Base-by-base conservation (phyloP, 2,888 invertebrate genomes). In the Rugalucina vietnamica region DNA sequence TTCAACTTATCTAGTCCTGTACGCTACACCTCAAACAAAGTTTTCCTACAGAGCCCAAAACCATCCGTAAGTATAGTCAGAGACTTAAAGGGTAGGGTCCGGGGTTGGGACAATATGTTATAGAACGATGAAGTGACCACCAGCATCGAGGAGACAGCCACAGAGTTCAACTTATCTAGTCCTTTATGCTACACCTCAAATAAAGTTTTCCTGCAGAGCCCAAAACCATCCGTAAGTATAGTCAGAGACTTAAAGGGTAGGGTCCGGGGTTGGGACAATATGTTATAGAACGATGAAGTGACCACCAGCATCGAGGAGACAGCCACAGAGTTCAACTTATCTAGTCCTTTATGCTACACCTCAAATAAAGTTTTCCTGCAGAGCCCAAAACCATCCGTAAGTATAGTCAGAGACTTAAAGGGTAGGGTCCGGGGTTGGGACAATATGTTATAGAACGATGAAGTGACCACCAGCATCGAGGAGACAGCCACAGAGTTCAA, bases 1-100 rank as follows among this genome's bases (percentile, higher is more conserved):
- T 90, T 89, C 85, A 84, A 88, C 43, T 75, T 90, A 54, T 88
- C 90, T 29, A 90, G 90, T 81, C 90, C 90, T 36, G 69, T 85
- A 3, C 76, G 87, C 73, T 81, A 79, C 18, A 80, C 70, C 57
- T 1, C 32, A 1, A 70, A 75, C 14, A 84, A 74, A 72, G 81
- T 84, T 8, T 81, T 83, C 37, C 37, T 88, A 18, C 85, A 85
- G 18, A 88, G 88, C 73, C 88, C 88, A 21, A 79, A 73, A 57
- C 34, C 71, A 27, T 74, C 37, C 34, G 84, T 84, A 80, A 60
- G 79, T 60, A 24, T 18, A n/a, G 54, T 54, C n/a, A n/a, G n/a
- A n/a, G n/a, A n/a, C n/a, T n/a, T n/a, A n/a, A n/a, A n/a, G n/a
- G n/a, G n/a, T n/a, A n/a, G n/a, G n/a, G n/a, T n/a, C n/a, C n/a